phyloP scores from a whole-genome alignment of 1,140 invertebrate species.

The Diorhabda carinulata region DNA sequence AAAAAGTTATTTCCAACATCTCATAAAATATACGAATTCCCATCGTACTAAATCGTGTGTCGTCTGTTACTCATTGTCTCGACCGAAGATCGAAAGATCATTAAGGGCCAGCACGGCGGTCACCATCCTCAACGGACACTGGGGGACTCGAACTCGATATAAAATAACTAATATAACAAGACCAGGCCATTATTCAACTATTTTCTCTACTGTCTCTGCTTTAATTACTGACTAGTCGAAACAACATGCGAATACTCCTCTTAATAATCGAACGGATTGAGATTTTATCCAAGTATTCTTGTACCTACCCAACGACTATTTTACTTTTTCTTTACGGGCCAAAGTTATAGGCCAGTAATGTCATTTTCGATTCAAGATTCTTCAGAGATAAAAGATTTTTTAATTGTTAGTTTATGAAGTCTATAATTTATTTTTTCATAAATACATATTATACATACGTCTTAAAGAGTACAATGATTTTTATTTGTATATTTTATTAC shows the following conservation, averaged over 20 bases:
- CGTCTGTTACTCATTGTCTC: slow-evolving; percentile 8
- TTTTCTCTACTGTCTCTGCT: slow-evolving; percentile 26
- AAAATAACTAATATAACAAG: slow-evolving; percentile 21
- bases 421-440: too few species aligned
- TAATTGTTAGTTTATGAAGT: too few species aligned
- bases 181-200: slow-evolving; percentile 24
- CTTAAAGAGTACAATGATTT: too few species aligned
- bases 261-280: slow-evolving; percentile 18
- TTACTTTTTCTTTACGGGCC: background rate
- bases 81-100: slow-evolving; percentile 1
- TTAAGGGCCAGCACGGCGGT: slow-evolving; percentile 4
- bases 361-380: too few species aligned
- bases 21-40: too few species aligned
- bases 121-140: background rate
- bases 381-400: too few species aligned
- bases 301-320: background rate
- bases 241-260: slow-evolving; percentile 19
- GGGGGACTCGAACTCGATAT: slow-evolving; percentile 8
- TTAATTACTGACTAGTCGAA: slow-evolving; percentile 23
- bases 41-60: too few species aligned
- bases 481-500: too few species aligned
- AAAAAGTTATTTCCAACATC: too few species aligned
- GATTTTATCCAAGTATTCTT: slow-evolving; percentile 12
- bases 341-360: background rate
- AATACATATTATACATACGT: too few species aligned